These are phyloP conservation scores for Sylvicapra grimmia DNA, from an alignment of 2,113 vertebrate genomes.

Conservation along the genomic window DNA sequence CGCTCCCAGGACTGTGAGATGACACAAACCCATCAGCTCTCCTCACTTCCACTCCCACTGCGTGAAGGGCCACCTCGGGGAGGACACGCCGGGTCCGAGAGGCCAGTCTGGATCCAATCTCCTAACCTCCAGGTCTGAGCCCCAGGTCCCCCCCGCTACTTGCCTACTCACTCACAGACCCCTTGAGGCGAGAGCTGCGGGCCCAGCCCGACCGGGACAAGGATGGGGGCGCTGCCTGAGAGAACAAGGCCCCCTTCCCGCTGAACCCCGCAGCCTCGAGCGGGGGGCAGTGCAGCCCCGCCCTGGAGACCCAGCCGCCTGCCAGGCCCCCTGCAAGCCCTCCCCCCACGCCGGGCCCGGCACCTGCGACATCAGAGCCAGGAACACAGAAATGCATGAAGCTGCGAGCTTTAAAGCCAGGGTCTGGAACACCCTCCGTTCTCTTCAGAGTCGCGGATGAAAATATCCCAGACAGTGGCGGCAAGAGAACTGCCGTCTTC, in stretches of 20 bases:
- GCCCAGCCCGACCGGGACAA: background rate
- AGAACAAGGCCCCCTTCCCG: background rate
- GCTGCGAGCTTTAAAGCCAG: background rate
- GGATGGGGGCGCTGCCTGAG: background rate
- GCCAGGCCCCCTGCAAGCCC: background rate
- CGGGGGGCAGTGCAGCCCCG: background rate
- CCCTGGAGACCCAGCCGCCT: background rate
- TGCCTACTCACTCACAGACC: background rate
- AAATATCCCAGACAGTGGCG: background rate
- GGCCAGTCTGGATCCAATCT: background rate
- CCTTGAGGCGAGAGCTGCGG: background rate
- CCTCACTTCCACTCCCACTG: accelerated
- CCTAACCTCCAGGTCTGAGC: background rate
- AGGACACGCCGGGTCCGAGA: background rate
- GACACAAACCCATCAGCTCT: accelerated
- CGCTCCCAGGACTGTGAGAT: background rate
- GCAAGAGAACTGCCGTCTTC: background rate
- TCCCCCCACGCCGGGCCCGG: background rate
- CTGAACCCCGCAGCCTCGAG: background rate
- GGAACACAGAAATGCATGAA: background rate
- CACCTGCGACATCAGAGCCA: background rate
- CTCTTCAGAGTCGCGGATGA: background rate
- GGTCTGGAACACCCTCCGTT: accelerated
- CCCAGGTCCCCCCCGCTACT: accelerated
- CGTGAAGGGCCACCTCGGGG: background rate